Conservation (phyloP, 2,113 vertebrate species). For the Ellobius talpinus region DNA sequence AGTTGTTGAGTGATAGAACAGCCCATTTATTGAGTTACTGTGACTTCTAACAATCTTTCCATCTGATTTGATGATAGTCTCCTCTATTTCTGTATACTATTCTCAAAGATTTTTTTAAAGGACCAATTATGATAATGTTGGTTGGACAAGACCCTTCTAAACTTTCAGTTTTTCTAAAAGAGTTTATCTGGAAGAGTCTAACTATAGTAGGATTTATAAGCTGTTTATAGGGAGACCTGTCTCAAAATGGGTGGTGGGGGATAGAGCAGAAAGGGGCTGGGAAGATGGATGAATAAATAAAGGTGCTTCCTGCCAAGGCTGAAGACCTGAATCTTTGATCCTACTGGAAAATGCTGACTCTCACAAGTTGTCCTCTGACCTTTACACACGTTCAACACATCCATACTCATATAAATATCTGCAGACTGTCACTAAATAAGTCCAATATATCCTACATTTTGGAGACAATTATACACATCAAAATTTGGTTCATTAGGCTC, state of each 20-base stretch:
- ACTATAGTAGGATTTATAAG: background rate
- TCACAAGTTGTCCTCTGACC: background rate
- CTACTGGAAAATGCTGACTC: background rate
- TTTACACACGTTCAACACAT: background rate
- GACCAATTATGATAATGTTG: background rate
- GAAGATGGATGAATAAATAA: background rate
- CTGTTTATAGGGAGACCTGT: background rate
- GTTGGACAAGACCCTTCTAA: background rate
- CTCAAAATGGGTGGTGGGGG: background rate
- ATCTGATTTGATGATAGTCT: background rate
- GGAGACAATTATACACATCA: conserved; percentile 41
- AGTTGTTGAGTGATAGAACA: background rate
- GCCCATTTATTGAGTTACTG: background rate
- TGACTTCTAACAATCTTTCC: background rate
- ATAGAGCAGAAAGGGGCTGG: background rate
- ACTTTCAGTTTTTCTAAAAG: background rate
- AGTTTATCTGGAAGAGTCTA: background rate
- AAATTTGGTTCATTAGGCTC: background rate
- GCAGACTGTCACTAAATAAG: background rate
- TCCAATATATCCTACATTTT: background rate
- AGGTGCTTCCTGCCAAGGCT: background rate
- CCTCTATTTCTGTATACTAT: background rate
- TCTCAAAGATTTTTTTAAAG: background rate
- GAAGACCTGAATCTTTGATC: background rate
- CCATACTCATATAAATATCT: background rate